Conservation (phyloP, 1,140 invertebrate species). For the Danaus plexippus region DNA sequence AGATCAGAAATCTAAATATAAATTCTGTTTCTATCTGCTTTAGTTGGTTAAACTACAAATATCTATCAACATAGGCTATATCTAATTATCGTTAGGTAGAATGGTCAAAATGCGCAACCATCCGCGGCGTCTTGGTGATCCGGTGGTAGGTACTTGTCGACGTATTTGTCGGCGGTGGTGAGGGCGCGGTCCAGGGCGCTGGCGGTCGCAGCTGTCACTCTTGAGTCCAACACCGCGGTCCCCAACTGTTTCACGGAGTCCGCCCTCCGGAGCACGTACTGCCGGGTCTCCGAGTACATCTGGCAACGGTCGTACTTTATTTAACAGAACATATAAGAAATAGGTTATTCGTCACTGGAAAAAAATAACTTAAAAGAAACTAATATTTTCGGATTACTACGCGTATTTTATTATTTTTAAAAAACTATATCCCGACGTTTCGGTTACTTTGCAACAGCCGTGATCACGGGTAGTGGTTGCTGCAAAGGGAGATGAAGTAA, state of each 20-base stretch:
- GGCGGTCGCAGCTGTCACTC: slow-evolving; percentile 79
- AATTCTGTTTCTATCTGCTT: too few relatives aligned
- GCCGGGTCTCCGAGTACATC: slow-evolving; percentile 84
- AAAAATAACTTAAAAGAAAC: too few relatives aligned
- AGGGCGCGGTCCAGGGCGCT: slow-evolving; percentile 80
- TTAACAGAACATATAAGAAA: background rate
- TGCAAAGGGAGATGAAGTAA: too few relatives aligned
- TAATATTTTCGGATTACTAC: too few relatives aligned
- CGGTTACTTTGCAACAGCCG: too few relatives aligned
- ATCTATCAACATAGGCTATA: too few relatives aligned
- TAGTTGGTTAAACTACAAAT: too few relatives aligned
- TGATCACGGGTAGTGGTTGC: too few relatives aligned
- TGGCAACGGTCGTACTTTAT: slow-evolving; percentile 34
- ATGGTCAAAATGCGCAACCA: slow-evolving; percentile 50
- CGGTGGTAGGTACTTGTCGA: slow-evolving; percentile 83
- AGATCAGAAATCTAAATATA: slow-evolving; percentile 1
- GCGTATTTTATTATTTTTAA: too few relatives aligned
- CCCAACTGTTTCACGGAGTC: slow-evolving; percentile 84
- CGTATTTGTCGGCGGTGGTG: slow-evolving; percentile 82
- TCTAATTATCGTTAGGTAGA: background rate
- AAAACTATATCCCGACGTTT: too few relatives aligned
- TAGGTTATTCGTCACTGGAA: background rate
- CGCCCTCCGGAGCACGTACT: slow-evolving; percentile 82
- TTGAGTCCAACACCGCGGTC: slow-evolving; percentile 74
- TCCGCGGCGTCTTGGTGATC: slow-evolving; percentile 74